Evolutionary conservation across 1,140 invertebrate species (phyloP).

Genomic region (Leptinotarsa texana): DNA sequence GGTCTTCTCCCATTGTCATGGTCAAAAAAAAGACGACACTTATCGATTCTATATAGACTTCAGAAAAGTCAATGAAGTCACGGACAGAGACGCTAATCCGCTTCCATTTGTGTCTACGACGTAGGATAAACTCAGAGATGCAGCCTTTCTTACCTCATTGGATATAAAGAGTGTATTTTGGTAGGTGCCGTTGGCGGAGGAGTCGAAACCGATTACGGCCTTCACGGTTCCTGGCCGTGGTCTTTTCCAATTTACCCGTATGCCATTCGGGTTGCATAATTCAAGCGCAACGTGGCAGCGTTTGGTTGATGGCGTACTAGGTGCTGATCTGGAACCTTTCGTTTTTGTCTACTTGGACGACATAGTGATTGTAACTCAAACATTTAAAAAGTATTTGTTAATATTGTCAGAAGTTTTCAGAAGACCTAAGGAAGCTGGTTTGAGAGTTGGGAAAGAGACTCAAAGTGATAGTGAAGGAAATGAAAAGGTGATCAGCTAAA

Average conservation of each 20-base stretch:
- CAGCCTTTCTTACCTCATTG: neutral
- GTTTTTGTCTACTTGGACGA: slow-evolving; percentile 48
- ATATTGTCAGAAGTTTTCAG: slow-evolving; percentile 38
- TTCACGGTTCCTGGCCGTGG: slow-evolving; percentile 46
- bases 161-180: slow-evolving; percentile 7
- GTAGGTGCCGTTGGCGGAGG: neutral
- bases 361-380: slow-evolving; percentile 35
- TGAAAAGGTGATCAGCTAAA: slow-evolving; percentile 38
- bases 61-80: neutral
- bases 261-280: slow-evolving; percentile 57
- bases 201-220: slow-evolving; percentile 27
- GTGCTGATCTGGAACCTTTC: slow-evolving; percentile 28
- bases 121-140: neutral
- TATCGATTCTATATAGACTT: slow-evolving; percentile 15
- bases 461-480: slow-evolving; percentile 36
- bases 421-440: slow-evolving; percentile 37
- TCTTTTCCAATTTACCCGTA: slow-evolving; percentile 53
- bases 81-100: neutral
- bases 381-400: slow-evolving; percentile 33
- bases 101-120: neutral
- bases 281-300: slow-evolving; percentile 44
- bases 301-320: slow-evolving; percentile 28
- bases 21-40: slow-evolving; percentile 16
- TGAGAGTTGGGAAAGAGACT: slow-evolving; percentile 46
- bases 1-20: slow-evolving; percentile 6